Conservation (phyloP, 2,888 invertebrate species). For the Sarcophaga variegata region DNA sequence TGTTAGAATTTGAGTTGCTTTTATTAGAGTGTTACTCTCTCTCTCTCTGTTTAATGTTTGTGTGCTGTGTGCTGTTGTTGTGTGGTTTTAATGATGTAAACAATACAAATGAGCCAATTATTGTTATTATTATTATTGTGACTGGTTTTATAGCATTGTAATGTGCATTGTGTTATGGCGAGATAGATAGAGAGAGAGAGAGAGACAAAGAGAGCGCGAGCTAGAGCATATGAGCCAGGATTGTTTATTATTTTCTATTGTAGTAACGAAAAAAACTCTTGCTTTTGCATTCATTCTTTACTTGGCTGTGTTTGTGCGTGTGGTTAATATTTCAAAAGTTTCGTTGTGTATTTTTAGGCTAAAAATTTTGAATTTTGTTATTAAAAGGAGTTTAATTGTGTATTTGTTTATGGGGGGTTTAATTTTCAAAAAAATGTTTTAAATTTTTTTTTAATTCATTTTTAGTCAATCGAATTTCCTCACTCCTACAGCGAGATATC, state of each 20-base stretch:
- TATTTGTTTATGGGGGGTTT: slow-evolving; percentile 13
- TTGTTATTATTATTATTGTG: background rate
- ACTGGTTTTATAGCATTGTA: background rate
- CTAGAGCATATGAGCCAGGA: too few relatives aligned
- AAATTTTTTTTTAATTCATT: slow-evolving; percentile 64
- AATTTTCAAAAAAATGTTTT: slow-evolving; percentile 1
- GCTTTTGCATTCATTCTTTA: slow-evolving; percentile 26
- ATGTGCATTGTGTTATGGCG: too few relatives aligned
- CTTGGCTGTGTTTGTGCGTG: background rate
- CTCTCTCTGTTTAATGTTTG: background rate
- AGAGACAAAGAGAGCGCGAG: too few relatives aligned
- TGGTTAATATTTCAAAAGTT: slow-evolving; percentile 21
- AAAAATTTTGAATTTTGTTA: slow-evolving; percentile 9
- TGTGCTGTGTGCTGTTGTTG: background rate
- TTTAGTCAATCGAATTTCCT: slow-evolving; percentile 78
- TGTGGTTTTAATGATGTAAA: background rate
- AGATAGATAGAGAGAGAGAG: too few relatives aligned
- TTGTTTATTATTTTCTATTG: too few relatives aligned
- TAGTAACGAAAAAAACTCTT: slow-evolving; percentile 62
- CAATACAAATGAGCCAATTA: background rate
- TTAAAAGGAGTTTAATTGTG: slow-evolving; percentile 5
- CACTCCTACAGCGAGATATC: slow-evolving; percentile 82
- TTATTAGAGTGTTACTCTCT: background rate
- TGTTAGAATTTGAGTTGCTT: slow-evolving; percentile 2
- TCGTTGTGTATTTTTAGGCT: slow-evolving; percentile 1